Conservation (phyloP, 2,113 vertebrate species). For the Tapirus terrestris region DNA sequence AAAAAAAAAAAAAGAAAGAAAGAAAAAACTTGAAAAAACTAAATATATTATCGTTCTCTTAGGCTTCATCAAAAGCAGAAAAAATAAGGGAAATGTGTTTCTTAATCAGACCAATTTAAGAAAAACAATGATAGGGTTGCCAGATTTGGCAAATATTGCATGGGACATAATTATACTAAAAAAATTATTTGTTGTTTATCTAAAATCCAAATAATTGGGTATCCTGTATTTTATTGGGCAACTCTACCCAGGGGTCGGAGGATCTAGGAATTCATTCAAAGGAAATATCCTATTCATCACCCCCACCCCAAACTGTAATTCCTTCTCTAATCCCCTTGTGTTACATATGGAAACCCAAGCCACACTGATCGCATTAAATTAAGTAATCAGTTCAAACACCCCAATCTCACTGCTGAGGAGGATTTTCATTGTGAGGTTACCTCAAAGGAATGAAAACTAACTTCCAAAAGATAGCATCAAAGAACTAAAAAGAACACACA, state of each 20-base stretch:
- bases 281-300: slow-evolving; percentile 31
- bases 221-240: background rate
- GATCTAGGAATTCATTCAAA: slow-evolving; percentile 41
- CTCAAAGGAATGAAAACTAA: slow-evolving; percentile 44
- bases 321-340: slow-evolving; percentile 59
- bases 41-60: background rate
- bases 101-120: background rate
- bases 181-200: background rate
- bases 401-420: background rate
- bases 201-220: background rate
- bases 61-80: slow-evolving; percentile 3
- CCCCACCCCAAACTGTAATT: background rate
- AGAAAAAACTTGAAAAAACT: background rate
- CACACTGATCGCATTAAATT: slow-evolving; percentile 37
- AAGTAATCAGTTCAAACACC: background rate
- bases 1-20: too few relatives aligned
- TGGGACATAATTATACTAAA: background rate
- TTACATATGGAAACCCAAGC: slow-evolving; percentile 38
- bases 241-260: background rate
- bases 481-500: background rate
- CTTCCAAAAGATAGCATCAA: background rate
- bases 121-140: background rate
- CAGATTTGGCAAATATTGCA: background rate
- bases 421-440: background rate
- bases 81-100: background rate